phyloP scores from a whole-genome alignment of 1,140 invertebrate genomes.

The Listronotus bonariensis region DNA sequence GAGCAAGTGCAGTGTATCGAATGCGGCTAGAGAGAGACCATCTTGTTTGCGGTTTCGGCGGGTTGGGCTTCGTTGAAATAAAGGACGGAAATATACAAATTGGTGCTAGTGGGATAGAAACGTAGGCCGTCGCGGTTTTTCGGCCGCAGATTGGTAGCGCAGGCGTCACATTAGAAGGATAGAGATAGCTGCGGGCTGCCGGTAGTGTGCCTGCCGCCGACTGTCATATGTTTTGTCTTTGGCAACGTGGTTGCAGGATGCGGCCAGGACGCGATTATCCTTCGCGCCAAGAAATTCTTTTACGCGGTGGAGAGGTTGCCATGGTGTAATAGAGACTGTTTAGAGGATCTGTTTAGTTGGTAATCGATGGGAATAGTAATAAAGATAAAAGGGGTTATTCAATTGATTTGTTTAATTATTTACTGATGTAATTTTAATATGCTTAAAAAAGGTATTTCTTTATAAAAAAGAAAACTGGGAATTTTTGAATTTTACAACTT shows the following conservation, averaged over 20 bases:
- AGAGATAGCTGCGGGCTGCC: constrained; percentile 40
- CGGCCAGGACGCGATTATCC: constrained; percentile 31
- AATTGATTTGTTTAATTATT: too few species aligned
- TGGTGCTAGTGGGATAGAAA: constrained; percentile 43
- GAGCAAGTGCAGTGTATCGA: constrained; percentile 41
- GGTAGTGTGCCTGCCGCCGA: constrained; percentile 38
- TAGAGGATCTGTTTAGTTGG: too few species aligned
- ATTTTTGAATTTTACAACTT: too few species aligned
- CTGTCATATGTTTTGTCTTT: constrained; percentile 50
- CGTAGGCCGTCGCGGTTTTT: constrained; percentile 48
- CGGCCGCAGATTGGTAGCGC: constrained; percentile 47
- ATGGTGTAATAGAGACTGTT: too few species aligned
- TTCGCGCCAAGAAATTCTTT: constrained; percentile 1
- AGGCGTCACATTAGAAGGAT: constrained; percentile 53
- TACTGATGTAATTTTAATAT: too few species aligned
- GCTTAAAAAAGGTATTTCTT: too few species aligned
- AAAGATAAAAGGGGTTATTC: too few species aligned
- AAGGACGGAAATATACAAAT: constrained; percentile 52
- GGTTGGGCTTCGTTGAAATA: constrained; percentile 52
- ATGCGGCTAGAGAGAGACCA: constrained; percentile 44
- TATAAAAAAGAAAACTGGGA: too few species aligned
- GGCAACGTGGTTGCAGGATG: constrained; percentile 36
- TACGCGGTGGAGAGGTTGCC: too few species aligned
- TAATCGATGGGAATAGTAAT: too few species aligned
- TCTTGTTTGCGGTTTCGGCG: constrained; percentile 53